These are phyloP conservation scores for Pteria penguin DNA, from an alignment of 2,888 invertebrate species.

Conservation along the genomic window DNA sequence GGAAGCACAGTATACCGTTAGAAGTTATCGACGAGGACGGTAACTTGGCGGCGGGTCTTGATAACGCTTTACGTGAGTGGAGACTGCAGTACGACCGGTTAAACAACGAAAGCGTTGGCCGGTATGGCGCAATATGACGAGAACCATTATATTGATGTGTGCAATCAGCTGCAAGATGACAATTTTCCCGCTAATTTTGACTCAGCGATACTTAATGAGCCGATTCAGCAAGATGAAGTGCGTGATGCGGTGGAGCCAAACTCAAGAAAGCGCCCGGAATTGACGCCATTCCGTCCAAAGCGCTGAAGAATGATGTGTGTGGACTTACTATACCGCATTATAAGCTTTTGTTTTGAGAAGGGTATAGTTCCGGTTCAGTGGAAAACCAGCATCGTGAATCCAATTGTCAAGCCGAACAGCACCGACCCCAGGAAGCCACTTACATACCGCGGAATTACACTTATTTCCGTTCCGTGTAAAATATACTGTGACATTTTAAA, in stretches of 20 bases:
- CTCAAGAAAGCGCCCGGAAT: constrained; percentile 17
- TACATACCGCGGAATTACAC: no score
- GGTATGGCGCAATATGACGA: no score
- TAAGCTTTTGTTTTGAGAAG: no score
- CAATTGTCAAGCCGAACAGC: no score
- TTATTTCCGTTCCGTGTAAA: no score
- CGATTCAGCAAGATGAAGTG: constrained; percentile 8
- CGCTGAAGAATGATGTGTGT: background rate
- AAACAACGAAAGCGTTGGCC: background rate
- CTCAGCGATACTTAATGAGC: constrained; percentile 3
- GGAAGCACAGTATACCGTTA: constrained; percentile 16
- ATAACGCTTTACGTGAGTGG: constrained; percentile 1
- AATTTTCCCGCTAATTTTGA: constrained; percentile 4
- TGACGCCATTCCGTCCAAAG: constrained; percentile 5
- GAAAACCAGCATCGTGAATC: no score
- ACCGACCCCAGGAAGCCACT: no score
- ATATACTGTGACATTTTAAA: no score
- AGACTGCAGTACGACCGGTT: constrained; percentile 16
- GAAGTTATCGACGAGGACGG: constrained; percentile 14
- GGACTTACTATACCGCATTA: background rate
- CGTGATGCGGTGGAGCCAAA: constrained; percentile 3
- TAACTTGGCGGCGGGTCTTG: background rate
- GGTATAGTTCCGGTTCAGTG: no score
- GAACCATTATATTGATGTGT: no score
- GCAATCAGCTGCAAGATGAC: no score